Evolutionary conservation across 2,888 invertebrate species (phyloP), one percentile per base, ranked within the genome.

Genomic region (Petrophora chlorosata): DNA sequence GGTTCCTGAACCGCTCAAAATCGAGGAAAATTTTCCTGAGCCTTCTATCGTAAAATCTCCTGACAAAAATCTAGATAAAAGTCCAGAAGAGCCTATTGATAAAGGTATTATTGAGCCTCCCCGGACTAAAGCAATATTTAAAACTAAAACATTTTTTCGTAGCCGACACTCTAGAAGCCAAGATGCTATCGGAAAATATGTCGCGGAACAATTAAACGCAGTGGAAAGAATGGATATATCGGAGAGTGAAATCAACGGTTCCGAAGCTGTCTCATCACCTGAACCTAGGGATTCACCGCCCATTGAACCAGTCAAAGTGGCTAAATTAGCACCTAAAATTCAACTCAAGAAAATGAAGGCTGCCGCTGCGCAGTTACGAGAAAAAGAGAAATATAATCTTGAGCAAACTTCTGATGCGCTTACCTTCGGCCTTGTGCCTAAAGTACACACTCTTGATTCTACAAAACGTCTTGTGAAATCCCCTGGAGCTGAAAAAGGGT

Each of bases 1-100:
- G 9, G 79, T 91, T 3, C 92, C 92, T 5, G 85, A 91, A 57
- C 72, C 83, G 15, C 76, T 92, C 29, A 86, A 86, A 67, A 82
- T 89, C 0, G 91, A 92, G 74, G 91, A 91, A 79, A 92, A 92
- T 85, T 86, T 92, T 82, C 92, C 92, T 65, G 91, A 92, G 72
- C 85, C 80, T 67, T 81, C 88, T 42, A 70, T 88, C 48, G 82
- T 79, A 60, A 89, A 90, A 71, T 89, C 88, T 26, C 90, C 90
- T 3, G 91, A 91, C 71, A 91, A 90, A 83, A 72, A 57, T 53
- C 36, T 45, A 12, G 77, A 79, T 3, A 68, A 63, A n/a, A 49
- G 57, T 4, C 53, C 68, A 40, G 79, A 78, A 22, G 70, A 65
- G 36, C 29, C 57, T 8, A 42, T 57, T 3, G 81, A 85, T 29